Percentiles rank a stretch among this genome's conserved stretches.
Conservation (phyloP, 2,888 invertebrate genomes). For the Leuctra nigra region DNA sequence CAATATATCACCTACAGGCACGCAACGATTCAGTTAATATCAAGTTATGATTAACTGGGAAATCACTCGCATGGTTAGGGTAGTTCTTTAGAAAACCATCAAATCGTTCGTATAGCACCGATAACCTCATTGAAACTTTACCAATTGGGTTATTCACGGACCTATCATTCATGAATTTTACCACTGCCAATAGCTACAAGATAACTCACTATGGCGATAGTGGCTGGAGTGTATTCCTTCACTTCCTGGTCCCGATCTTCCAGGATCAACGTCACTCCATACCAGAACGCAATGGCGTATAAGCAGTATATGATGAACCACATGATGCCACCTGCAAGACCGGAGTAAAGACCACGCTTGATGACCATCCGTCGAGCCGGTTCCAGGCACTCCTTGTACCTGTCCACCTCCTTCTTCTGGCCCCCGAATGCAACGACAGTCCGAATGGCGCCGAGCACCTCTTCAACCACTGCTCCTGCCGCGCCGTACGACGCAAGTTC, state of each 20-base stretch:
- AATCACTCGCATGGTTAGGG: no score
- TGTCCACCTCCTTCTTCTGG: constrained; percentile 36
- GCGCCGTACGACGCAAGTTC: constrained; percentile 41
- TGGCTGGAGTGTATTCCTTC: constrained; percentile 34
- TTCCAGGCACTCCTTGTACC: constrained; percentile 34
- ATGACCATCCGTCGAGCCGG: constrained; percentile 31
- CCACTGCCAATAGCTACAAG: no score
- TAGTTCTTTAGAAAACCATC: no score
- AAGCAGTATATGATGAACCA: constrained; percentile 38
- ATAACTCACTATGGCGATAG: constrained; percentile 35
- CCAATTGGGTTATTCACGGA: no score
- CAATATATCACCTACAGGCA: constrained; percentile 66
- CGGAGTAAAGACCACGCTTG: constrained; percentile 33
- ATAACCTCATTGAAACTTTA: no score
- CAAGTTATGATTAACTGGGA: no score
- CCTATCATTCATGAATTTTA: no score
- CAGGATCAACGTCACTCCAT: constrained; percentile 39
- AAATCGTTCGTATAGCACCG: no score
- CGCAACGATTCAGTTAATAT: no score
- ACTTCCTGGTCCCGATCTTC: constrained; percentile 32
- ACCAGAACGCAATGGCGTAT: constrained; percentile 42
- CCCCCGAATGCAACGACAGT: constrained; percentile 41
- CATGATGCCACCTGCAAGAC: constrained; percentile 34
- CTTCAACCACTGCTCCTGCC: constrained; percentile 40
- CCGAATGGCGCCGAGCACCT: constrained; percentile 37